These are phyloP conservation scores for Psophia crepitans DNA, from an alignment of 2,113 vertebrate species.

Conservation along the genomic window DNA sequence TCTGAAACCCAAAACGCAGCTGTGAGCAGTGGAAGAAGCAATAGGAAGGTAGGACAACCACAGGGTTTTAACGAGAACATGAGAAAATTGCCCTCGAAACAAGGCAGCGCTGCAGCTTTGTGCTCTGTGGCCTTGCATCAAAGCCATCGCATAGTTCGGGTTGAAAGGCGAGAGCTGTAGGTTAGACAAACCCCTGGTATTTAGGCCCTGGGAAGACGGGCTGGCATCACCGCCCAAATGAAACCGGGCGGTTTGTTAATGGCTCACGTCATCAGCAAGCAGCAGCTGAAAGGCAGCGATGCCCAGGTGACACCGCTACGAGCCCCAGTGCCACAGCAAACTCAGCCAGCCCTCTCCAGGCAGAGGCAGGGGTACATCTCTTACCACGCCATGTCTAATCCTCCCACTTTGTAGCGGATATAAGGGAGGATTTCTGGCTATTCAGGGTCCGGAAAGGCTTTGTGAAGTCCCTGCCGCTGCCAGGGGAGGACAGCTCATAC, in stretches of 20 bases:
- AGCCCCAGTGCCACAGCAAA: neutral
- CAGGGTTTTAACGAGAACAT: neutral
- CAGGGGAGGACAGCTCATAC: neutral
- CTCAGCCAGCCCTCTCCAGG: neutral
- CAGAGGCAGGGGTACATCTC: neutral
- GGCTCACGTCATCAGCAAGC: neutral
- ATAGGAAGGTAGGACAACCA: neutral
- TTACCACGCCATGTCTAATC: fast-evolving
- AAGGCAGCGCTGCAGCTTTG: neutral
- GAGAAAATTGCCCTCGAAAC: neutral
- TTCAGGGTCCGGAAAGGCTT: neutral
- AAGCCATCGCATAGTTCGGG: neutral
- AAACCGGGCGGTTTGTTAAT: neutral
- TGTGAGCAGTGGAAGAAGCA: neutral
- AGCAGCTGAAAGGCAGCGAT: neutral
- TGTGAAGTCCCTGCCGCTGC: neutral
- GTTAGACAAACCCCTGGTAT: neutral
- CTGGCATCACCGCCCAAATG: neutral
- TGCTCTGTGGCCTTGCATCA: neutral
- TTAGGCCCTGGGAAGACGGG: neutral
- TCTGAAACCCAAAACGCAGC: neutral
- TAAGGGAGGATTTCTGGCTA: neutral
- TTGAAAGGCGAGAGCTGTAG: neutral
- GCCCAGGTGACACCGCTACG: neutral
- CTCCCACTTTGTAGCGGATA: neutral